Evolutionary conservation across 1,140 invertebrate species (phyloP).

Genomic region (Drosophila saltans): DNA sequence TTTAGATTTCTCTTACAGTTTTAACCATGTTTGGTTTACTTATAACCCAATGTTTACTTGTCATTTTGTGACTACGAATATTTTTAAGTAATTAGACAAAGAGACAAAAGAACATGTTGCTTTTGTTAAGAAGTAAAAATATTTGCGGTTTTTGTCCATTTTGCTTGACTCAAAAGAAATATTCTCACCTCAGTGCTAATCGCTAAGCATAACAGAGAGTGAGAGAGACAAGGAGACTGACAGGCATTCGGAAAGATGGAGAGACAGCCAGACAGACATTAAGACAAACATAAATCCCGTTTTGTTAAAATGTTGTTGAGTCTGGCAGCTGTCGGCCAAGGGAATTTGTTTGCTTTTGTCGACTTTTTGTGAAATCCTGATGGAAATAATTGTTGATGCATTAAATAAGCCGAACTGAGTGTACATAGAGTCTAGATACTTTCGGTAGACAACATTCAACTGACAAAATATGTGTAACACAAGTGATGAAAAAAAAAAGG

Average conservation of each 20-base stretch:
- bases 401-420: constrained; percentile 74
- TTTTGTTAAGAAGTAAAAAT: constrained; percentile 52
- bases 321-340: constrained; percentile 37
- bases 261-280: constrained; percentile 12
- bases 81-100: constrained; percentile 67
- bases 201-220: constrained; percentile 33
- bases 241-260: not conserved
- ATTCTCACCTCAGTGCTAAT: constrained; percentile 53
- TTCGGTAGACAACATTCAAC: constrained; percentile 57
- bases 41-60: not conserved
- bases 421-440: constrained; percentile 29
- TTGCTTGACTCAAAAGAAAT: constrained; percentile 43
- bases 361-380: constrained; percentile 80
- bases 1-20: not conserved
- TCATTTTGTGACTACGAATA: constrained; percentile 1
- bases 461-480: constrained; percentile 75
- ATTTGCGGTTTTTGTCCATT: constrained; percentile 66
- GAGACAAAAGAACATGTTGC: constrained; percentile 44
- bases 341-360: constrained; percentile 73
- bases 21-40: not conserved
- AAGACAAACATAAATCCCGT: constrained; percentile 45
- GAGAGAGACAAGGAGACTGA: not conserved
- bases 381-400: constrained; percentile 81
- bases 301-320: constrained; percentile 27
- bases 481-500: constrained; percentile 52